These are phyloP conservation scores for Ectemnius lituratus DNA, from an alignment of 2,888 invertebrate species.

Conservation along the genomic window DNA sequence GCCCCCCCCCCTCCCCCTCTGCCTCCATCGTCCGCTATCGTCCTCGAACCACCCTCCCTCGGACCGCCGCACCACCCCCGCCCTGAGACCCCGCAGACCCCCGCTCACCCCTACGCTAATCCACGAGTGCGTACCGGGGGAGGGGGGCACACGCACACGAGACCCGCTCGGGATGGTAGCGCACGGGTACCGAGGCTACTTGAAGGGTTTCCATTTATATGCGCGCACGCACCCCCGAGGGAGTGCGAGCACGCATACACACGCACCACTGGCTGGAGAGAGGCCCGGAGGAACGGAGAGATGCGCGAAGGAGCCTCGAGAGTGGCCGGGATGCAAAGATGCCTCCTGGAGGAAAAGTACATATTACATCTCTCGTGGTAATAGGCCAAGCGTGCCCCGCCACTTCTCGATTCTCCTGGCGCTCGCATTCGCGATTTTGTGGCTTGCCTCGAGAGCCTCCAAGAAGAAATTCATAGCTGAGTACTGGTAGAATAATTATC, in stretches of 20 bases:
- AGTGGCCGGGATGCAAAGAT: conserved; percentile 27
- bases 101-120: conserved; percentile 45
- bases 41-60: conserved; percentile 16
- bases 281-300: conserved; percentile 13
- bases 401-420: conserved; percentile 68
- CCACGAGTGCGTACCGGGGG: conserved; percentile 50
- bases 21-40: conserved; percentile 32
- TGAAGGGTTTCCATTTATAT: conserved; percentile 76
- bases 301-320: conserved; percentile 15
- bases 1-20: conserved; percentile 16
- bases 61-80: conserved; percentile 7
- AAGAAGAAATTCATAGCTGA: no score
- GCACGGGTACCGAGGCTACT: conserved; percentile 66
- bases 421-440: conserved; percentile 44
- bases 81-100: not conserved
- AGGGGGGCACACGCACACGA: conserved; percentile 52
- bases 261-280: conserved; percentile 31
- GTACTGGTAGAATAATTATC: no score
- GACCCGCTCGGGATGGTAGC: conserved; percentile 43
- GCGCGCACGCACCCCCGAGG: conserved; percentile 69
- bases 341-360: conserved; percentile 44
- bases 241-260: conserved; percentile 43
- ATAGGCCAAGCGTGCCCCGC: conserved; percentile 66
- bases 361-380: conserved; percentile 57
- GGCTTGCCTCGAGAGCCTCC: conserved; percentile 7